Evolutionary conservation across 2,113 vertebrate genomes (phyloP).

Genomic region (Thomomys bottae): DNA sequence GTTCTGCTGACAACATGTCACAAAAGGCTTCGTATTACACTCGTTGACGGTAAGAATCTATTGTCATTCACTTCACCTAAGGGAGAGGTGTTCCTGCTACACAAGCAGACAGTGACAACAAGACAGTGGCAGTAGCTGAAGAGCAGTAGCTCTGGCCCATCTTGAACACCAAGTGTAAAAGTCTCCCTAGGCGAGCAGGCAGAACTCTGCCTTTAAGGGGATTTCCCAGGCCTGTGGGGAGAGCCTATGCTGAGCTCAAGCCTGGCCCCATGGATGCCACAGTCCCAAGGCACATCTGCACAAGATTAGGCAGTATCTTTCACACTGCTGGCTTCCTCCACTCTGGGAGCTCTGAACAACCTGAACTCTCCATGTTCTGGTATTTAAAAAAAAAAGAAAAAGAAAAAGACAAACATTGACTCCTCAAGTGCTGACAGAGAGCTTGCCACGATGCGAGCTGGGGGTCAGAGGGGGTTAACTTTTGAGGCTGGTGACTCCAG

Average conservation of each 20-base stretch:
- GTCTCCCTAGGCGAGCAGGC: neutral
- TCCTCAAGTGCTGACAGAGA: neutral
- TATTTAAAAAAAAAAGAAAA: no score
- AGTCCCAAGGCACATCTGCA: neutral
- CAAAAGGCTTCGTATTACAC: neutral
- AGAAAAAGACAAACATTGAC: no score
- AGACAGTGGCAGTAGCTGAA: neutral
- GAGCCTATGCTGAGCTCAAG: accelerated
- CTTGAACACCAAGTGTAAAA: neutral
- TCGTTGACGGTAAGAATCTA: neutral
- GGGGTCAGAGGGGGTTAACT: neutral
- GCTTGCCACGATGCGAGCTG: neutral
- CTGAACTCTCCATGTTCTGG: no score
- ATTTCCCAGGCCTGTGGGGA: neutral
- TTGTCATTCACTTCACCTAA: neutral
- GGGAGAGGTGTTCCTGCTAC: neutral
- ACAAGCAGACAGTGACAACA: neutral
- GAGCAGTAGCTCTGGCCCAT: neutral
- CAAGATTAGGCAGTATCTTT: neutral
- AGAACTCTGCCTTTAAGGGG: accelerated
- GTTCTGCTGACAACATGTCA: neutral
- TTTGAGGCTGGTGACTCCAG: neutral
- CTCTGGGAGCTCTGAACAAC: neutral
- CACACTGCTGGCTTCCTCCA: neutral
- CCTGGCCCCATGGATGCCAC: accelerated